Evolutionary conservation across 2,797 vertebrate species (phyloP).

Genomic region (Pangasius larnaudii): DNA sequence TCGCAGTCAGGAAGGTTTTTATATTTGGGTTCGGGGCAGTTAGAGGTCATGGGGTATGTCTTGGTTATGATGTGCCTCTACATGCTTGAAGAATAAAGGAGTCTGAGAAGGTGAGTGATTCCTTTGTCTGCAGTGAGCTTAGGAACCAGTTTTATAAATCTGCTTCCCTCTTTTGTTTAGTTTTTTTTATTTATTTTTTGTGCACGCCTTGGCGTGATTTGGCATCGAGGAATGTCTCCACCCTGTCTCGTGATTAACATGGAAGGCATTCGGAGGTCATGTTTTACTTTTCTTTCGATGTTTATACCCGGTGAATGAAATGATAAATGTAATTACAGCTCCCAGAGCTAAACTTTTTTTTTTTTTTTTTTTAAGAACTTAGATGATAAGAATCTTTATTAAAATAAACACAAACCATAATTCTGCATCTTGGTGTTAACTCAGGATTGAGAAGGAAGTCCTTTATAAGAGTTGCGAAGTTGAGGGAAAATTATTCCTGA

Average conservation of each 20-base stretch:
- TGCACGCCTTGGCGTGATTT: neutral
- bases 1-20: too few species aligned
- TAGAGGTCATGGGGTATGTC: neutral
- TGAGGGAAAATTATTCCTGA: too few species aligned
- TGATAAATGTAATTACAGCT: neutral
- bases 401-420: neutral
- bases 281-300: neutral
- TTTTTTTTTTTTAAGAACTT: neutral
- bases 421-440: neutral
- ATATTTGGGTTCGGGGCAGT: neutral
- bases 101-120: neutral
- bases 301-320: neutral
- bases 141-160: neutral
- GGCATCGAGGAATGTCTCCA: neutral
- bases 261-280: neutral
- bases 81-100: neutral
- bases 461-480: too few species aligned
- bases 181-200: neutral
- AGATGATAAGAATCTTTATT: neutral
- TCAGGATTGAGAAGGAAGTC: neutral
- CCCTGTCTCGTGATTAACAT: neutral
- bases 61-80: neutral
- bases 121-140: neutral
- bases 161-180: neutral
- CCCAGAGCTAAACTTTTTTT: neutral